A percentile compares a stretch with the other conserved stretches of the same genome.
Evolutionary conservation across 2,113 vertebrate genomes (phyloP).

Genomic region (Odocoileus hemionus): DNA sequence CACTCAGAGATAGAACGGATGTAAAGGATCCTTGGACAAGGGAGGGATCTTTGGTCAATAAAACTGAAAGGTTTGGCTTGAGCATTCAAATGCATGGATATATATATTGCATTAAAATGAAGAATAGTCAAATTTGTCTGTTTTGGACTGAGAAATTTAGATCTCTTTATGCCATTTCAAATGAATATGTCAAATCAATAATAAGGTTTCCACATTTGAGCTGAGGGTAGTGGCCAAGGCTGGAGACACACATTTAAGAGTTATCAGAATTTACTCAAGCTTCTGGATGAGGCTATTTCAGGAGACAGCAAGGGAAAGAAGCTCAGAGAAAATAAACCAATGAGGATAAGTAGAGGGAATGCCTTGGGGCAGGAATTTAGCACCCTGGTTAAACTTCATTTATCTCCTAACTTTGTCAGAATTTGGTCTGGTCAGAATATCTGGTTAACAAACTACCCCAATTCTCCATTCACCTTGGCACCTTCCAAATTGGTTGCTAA

Average conservation of each 20-base stretch:
- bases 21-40: background rate
- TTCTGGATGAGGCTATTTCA: background rate
- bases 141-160: background rate
- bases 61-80: background rate
- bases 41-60: background rate
- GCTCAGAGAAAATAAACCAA: background rate
- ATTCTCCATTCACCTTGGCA: background rate
- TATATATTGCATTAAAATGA: background rate
- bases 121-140: background rate
- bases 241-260: background rate
- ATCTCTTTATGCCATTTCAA: background rate
- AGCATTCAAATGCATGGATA: background rate
- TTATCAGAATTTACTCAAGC: background rate
- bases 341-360: background rate
- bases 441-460: background rate
- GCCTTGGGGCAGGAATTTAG: background rate
- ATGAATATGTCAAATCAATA: background rate
- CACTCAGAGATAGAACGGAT: background rate
- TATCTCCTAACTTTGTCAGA: background rate
- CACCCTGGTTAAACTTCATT: background rate
- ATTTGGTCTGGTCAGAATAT: background rate
- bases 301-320: background rate
- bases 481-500: background rate
- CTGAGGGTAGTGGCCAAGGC: background rate
- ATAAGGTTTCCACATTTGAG: background rate